phyloP scores from a whole-genome alignment of 2,888 invertebrate species.

The Carcina quercana region DNA sequence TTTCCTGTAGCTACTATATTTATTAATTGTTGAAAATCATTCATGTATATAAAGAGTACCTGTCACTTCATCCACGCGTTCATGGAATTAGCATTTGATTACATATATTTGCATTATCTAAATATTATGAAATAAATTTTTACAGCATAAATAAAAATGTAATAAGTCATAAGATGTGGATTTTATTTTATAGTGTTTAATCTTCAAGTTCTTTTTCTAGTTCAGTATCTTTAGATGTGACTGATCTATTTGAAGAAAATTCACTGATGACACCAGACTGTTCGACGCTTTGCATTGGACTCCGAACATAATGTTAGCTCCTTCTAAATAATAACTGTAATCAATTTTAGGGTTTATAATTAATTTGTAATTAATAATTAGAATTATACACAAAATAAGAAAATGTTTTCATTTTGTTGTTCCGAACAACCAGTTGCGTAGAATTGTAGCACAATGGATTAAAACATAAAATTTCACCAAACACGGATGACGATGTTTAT shows the following conservation, averaged over 20 bases:
- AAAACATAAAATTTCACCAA: neutral
- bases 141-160: slow-evolving; percentile 18
- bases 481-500: neutral
- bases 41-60: slow-evolving; percentile 9
- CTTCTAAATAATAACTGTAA: slow-evolving; percentile 46
- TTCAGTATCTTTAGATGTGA: neutral
- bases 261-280: slow-evolving; percentile 18
- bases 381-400: neutral
- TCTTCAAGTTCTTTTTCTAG: neutral
- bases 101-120: slow-evolving; percentile 15
- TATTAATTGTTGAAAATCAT: slow-evolving; percentile 7
- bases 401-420: neutral
- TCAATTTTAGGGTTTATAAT: slow-evolving; percentile 1
- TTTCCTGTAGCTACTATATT: slow-evolving; percentile 7
- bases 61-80: slow-evolving; percentile 11
- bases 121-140: slow-evolving; percentile 16
- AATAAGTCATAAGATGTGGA: slow-evolving; percentile 8
- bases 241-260: slow-evolving; percentile 3
- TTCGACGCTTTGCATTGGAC: slow-evolving; percentile 28
- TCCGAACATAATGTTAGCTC: slow-evolving; percentile 41
- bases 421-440: neutral
- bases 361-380: neutral
- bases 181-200: neutral
- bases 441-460: neutral
- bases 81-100: slow-evolving; percentile 13